Conservation (phyloP, 2,888 invertebrate species). For the Pachydiplax longipennis region DNA sequence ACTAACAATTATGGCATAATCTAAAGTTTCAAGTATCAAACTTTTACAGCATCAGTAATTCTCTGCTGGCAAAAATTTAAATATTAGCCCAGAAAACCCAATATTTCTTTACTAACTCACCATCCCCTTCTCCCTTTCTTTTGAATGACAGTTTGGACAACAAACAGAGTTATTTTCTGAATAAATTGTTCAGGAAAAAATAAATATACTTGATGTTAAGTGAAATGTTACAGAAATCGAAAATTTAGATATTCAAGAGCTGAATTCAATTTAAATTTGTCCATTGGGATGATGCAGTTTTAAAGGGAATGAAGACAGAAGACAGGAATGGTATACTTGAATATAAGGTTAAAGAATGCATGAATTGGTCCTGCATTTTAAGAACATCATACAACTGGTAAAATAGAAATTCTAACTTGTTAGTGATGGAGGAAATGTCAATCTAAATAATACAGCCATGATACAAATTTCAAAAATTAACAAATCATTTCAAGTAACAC, state of each 20-base stretch:
- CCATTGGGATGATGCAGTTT: background rate
- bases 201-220: background rate
- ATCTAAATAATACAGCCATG: conserved; percentile 4
- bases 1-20: background rate
- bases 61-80: background rate
- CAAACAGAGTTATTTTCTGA: background rate
- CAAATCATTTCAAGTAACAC: conserved; percentile 30
- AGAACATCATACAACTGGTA: background rate
- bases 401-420: background rate
- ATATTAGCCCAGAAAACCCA: background rate
- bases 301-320: background rate
- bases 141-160: background rate
- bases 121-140: conserved; percentile 13
- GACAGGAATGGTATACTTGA: background rate
- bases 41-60: background rate
- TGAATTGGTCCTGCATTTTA: conserved; percentile 29
- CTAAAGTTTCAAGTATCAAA: background rate
- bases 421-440: conserved; percentile 26
- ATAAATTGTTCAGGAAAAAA: background rate
- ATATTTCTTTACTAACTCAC: conserved; percentile 33
- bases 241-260: background rate
- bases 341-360: conserved; percentile 7
- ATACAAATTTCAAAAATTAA: conserved; percentile 7
- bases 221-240: background rate
- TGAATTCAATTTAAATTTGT: background rate